A percentile compares a stretch with the other conserved stretches of the same genome.
phyloP scores from a whole-genome alignment of 2,888 invertebrate genomes.

The Unio pictorum region DNA sequence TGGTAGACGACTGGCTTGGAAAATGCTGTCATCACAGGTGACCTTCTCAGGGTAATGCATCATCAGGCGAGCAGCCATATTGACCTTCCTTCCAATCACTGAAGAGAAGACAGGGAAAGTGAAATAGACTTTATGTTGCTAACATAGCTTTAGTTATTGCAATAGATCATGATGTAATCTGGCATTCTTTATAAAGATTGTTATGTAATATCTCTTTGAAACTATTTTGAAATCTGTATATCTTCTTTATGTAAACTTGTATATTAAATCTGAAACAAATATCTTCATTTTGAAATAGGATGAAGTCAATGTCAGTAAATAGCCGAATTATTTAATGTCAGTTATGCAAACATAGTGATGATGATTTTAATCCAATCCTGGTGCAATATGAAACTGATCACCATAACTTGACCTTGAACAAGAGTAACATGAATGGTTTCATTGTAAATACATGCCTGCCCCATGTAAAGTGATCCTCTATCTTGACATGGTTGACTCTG shows the following conservation, averaged over 20 bases:
- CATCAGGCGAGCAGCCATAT: slow-evolving; percentile 79
- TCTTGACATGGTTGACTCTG: too few species aligned
- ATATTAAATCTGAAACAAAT: neutral
- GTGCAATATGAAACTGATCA: too few species aligned
- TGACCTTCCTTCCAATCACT: slow-evolving; percentile 78
- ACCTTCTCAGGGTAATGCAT: slow-evolving; percentile 68
- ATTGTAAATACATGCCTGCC: too few species aligned
- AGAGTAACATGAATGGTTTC: too few species aligned
- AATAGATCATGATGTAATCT: neutral
- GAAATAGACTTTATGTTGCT: neutral
- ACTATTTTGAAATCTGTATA: neutral
- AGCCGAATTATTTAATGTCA: too few species aligned
- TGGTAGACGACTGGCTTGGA: slow-evolving; percentile 53
- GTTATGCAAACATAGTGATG: too few species aligned
- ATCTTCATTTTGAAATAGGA: too few species aligned
- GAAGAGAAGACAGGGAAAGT: slow-evolving; percentile 2
- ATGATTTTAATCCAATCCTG: too few species aligned
- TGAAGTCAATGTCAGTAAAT: too few species aligned
- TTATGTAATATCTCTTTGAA: neutral
- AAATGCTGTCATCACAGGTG: slow-evolving; percentile 66
- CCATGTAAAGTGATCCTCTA: too few species aligned
- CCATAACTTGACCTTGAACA: too few species aligned
- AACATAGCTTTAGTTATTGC: neutral
- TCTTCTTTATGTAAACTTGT: neutral
- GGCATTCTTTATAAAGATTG: neutral